Evolutionary conservation across 2,797 vertebrate species (phyloP).

Genomic region (Bryconaethiops microstoma): DNA sequence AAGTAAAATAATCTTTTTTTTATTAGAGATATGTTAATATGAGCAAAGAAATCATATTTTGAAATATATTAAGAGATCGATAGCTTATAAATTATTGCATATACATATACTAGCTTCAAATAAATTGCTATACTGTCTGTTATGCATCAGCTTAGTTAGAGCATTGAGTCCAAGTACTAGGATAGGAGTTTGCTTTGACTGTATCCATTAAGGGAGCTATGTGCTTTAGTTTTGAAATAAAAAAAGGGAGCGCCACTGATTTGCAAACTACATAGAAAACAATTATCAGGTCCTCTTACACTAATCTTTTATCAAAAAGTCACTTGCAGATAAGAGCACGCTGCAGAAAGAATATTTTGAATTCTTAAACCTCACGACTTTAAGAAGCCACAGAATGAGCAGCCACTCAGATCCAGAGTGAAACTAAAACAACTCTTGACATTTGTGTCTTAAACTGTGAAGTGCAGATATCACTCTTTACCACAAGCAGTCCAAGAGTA

Average conservation of each 20-base stretch:
- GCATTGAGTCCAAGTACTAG: constrained; percentile 42
- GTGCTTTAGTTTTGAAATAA: constrained; percentile 71
- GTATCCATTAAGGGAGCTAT: constrained; percentile 76
- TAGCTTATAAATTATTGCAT: constrained; percentile 66
- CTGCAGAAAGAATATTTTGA: background rate
- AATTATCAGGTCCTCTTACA: constrained; percentile 84
- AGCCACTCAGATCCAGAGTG: background rate
- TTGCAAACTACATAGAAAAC: constrained; percentile 83
- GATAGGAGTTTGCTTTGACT: constrained; percentile 84
- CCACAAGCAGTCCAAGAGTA: constrained; percentile 84
- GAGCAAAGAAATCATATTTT: constrained; percentile 55
- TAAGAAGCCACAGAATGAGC: constrained; percentile 13
- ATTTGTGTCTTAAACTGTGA: constrained; percentile 19
- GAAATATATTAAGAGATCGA: constrained; percentile 58
- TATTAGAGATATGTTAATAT: constrained; percentile 52
- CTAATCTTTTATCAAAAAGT: constrained; percentile 85
- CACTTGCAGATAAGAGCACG: constrained; percentile 56
- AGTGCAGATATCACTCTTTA: constrained; percentile 66
- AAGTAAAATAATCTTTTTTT: constrained; percentile 57
- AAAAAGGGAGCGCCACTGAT: constrained; percentile 75
- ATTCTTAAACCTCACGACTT: background rate
- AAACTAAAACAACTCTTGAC: constrained; percentile 10
- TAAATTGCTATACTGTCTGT: constrained; percentile 53
- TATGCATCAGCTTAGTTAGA: constrained; percentile 57
- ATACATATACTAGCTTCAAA: constrained; percentile 67